These are phyloP conservation scores for Ashinkailepas kermadecensis DNA, from an alignment of 2,888 invertebrate genomes.

Conservation along the genomic window DNA sequence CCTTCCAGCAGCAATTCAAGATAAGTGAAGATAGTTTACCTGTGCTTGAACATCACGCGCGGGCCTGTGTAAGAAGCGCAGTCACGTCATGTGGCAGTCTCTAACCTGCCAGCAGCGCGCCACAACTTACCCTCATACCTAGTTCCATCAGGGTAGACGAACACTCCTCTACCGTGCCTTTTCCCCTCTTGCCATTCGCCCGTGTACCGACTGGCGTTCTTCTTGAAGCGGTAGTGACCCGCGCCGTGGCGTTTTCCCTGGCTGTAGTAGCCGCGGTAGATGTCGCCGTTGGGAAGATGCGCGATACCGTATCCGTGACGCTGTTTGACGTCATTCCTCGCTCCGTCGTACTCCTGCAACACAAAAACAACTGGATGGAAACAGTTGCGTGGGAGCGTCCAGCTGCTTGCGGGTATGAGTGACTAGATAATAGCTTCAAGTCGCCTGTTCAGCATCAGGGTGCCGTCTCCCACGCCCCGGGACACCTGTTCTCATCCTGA, in stretches of 20 bases:
- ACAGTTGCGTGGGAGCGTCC: background rate
- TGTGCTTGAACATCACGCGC: too few relatives aligned
- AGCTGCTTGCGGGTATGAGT: background rate
- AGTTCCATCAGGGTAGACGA: constrained; percentile 49
- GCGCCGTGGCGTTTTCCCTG: constrained; percentile 2
- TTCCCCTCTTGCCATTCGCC: constrained; percentile 51
- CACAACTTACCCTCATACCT: constrained; percentile 47
- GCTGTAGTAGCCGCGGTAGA: background rate
- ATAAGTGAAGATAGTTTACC: too few relatives aligned
- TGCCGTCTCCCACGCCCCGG: background rate
- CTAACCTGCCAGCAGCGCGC: too few relatives aligned
- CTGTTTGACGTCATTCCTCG: constrained; percentile 5
- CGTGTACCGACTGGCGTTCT: constrained; percentile 44
- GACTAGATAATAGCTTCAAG: background rate
- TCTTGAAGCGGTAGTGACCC: constrained; percentile 19
- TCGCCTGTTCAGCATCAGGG: background rate
- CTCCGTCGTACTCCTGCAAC: background rate
- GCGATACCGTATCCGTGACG: constrained; percentile 16
- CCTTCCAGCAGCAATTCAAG: too few relatives aligned
- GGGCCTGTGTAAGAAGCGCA: too few relatives aligned
- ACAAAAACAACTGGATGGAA: background rate
- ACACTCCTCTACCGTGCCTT: constrained; percentile 51
- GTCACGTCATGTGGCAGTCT: too few relatives aligned
- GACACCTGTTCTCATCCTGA: background rate
- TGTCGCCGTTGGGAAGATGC: background rate